These are phyloP conservation scores for Agrochola litura DNA, from an alignment of 2,888 invertebrate genomes.

Conservation along the genomic window DNA sequence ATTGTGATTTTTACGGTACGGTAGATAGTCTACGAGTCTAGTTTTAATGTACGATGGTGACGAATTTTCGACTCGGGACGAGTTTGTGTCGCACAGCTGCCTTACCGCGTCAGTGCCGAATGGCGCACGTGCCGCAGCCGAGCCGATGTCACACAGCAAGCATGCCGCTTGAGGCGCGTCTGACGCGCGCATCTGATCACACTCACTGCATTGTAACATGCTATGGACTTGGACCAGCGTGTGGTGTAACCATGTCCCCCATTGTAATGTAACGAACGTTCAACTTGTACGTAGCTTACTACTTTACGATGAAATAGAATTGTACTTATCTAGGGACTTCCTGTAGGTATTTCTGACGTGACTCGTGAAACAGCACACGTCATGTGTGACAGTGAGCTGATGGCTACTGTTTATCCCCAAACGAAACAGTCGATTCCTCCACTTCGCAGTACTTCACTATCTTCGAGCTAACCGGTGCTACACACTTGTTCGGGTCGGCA, in stretches of 20 bases:
- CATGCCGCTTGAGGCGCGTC: background rate
- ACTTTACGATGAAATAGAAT: conserved; percentile 16
- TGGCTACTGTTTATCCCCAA: background rate
- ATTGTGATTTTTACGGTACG: conserved; percentile 69
- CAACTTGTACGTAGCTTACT: conserved; percentile 1
- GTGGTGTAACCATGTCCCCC: background rate
- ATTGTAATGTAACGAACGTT: conserved; percentile 2
- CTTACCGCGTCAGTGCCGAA: conserved; percentile 27
- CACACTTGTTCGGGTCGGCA: background rate
- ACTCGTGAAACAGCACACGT: background rate
- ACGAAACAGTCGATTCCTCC: background rate
- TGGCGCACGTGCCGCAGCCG: background rate
- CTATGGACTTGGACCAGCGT: background rate
- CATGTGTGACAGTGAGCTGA: background rate
- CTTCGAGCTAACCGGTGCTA: background rate
- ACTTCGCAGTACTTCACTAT: background rate
- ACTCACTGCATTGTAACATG: background rate
- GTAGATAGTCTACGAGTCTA: conserved; percentile 42
- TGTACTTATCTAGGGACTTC: conserved; percentile 4
- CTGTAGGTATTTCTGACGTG: background rate
- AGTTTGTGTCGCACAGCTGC: conserved; percentile 34
- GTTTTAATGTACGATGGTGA: conserved; percentile 21
- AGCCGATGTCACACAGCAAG: background rate
- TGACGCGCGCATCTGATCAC: background rate
- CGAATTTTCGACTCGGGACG: conserved; percentile 16